Evolutionary conservation across 2,888 invertebrate genomes (phyloP).

Genomic region (Brenthis hecate): DNA sequence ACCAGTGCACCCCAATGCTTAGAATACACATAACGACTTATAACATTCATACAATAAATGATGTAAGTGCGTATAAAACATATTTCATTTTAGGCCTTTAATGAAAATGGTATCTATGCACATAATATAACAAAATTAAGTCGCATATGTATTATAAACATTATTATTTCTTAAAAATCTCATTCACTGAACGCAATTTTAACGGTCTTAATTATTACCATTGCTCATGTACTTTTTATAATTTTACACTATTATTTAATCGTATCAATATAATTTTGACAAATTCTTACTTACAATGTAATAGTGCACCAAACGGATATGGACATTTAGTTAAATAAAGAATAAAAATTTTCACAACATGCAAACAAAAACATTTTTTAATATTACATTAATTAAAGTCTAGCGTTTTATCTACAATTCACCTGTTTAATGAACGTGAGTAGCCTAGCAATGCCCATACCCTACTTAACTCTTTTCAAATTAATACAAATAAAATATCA

Average conservation of each 20-base stretch:
- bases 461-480: constrained; percentile 32
- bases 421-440: constrained; percentile 20
- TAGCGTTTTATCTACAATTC: constrained; percentile 35
- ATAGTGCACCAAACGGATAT: constrained; percentile 46
- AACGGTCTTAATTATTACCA: constrained; percentile 62
- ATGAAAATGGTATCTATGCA: constrained; percentile 12
- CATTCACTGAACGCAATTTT: constrained; percentile 63
- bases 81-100: constrained; percentile 32
- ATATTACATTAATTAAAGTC: constrained; percentile 15
- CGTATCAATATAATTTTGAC: constrained; percentile 39
- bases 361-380: constrained; percentile 25
- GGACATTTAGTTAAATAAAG: constrained; percentile 41
- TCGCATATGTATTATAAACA: constrained; percentile 71
- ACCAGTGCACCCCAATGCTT: constrained; percentile 77
- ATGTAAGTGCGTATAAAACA: constrained; percentile 2
- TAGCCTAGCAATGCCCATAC: constrained; percentile 44
- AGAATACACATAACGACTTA: constrained; percentile 64
- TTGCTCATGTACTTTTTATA: constrained; percentile 48
- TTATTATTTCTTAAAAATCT: constrained; percentile 53
- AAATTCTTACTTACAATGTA: constrained; percentile 44
- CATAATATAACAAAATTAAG: constrained; percentile 14
- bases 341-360: constrained; percentile 25
- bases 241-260: constrained; percentile 43
- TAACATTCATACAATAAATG: not conserved
- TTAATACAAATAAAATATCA: constrained; percentile 21